These are phyloP conservation scores for Gymnogyps californianus DNA, from an alignment of 2,113 vertebrate species.

Conservation along the genomic window DNA sequence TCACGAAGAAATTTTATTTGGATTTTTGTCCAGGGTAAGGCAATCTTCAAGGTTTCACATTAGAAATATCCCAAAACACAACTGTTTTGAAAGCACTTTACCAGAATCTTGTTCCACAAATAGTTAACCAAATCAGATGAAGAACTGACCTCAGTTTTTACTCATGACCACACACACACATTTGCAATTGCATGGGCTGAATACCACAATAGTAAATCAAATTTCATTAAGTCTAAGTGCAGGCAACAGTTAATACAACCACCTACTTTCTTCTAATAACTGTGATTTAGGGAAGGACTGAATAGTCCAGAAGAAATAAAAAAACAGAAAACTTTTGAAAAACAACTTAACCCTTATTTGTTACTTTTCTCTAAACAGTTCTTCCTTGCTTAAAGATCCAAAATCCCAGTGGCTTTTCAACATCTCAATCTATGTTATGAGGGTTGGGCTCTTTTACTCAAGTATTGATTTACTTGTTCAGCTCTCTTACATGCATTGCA, in stretches of 20 bases:
- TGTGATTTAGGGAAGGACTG: background rate
- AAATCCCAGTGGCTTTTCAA: background rate
- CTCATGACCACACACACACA: background rate
- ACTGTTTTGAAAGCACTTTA: background rate
- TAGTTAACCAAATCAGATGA: background rate
- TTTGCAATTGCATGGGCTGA: background rate
- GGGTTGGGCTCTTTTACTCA: background rate
- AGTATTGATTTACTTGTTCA: background rate
- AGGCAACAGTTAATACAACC: background rate
- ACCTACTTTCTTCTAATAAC: background rate
- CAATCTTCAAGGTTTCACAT: background rate
- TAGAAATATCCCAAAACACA: background rate
- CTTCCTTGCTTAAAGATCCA: background rate
- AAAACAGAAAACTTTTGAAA: background rate
- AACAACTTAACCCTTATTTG: background rate
- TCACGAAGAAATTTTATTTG: background rate
- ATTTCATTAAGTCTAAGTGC: background rate
- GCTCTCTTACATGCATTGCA: background rate
- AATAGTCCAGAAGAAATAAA: background rate
- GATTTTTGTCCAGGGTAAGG: background rate
- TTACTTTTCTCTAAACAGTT: background rate
- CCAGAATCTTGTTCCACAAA: background rate
- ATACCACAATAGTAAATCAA: background rate
- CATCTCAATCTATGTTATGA: background rate
- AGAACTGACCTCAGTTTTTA: background rate